phyloP scores from a whole-genome alignment of 2,888 invertebrate species.

The Cryptocheilus praepositus region DNA sequence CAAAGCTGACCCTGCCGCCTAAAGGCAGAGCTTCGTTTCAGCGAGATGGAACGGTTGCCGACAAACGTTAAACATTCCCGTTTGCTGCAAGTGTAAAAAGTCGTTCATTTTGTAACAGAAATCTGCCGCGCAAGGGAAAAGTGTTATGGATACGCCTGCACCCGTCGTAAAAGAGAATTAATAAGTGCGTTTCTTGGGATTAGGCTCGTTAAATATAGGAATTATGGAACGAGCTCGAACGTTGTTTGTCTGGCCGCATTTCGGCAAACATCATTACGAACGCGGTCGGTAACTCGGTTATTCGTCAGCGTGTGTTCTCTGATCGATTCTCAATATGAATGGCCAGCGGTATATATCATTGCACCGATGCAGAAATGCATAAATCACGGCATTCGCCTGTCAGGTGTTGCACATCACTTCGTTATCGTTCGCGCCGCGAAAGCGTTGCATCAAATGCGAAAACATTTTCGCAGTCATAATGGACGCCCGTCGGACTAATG shows the following conservation, averaged over 20 bases:
- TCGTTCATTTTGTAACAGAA: too few relatives aligned
- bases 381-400: conserved; percentile 49
- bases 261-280: conserved; percentile 53
- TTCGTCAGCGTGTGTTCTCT: conserved; percentile 51
- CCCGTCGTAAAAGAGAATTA: too few relatives aligned
- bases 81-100: too few relatives aligned
- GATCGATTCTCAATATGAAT: conserved; percentile 51
- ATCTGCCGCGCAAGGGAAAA: too few relatives aligned
- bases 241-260: conserved; percentile 19
- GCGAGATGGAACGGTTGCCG: too few relatives aligned
- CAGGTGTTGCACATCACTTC: conserved; percentile 45
- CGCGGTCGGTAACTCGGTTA: conserved; percentile 50
- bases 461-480: conserved; percentile 36
- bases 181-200: too few relatives aligned
- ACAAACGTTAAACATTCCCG: too few relatives aligned
- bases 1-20: too few relatives aligned
- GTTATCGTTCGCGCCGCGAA: conserved; percentile 47
- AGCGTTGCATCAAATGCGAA: conserved; percentile 37
- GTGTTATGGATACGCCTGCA: too few relatives aligned
- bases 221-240: too few relatives aligned
- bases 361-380: conserved; percentile 49
- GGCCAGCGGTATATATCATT: conserved; percentile 48
- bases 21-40: too few relatives aligned
- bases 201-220: too few relatives aligned
- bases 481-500: not conserved